A percentile compares a stretch with the other conserved stretches of the same genome.
Evolutionary conservation across 2,113 vertebrate species (phyloP).

Genomic region (Todiramphus saurophagus): DNA sequence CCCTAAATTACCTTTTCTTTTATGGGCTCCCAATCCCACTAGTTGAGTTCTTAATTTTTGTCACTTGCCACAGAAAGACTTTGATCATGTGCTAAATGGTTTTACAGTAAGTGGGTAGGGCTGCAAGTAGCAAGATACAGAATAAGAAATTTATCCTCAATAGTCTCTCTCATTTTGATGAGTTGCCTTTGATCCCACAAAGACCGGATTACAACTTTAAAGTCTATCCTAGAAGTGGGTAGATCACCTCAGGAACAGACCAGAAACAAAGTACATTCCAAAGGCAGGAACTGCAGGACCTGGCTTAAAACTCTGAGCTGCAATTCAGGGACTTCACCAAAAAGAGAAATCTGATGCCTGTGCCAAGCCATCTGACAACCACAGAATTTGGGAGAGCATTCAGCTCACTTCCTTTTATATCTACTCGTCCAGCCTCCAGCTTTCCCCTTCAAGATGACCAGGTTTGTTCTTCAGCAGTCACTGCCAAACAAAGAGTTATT

Average conservation of each 20-base stretch:
- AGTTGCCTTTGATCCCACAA: constrained; percentile 2
- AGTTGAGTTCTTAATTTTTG: constrained; percentile 1
- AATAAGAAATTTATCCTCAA: constrained; percentile 6
- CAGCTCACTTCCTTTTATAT: background rate
- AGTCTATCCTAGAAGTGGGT: background rate
- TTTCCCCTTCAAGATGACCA: background rate
- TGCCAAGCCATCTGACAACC: constrained; percentile 24
- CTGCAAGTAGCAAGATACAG: background rate
- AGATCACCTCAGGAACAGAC: background rate
- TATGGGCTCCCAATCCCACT: background rate
- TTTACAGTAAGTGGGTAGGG: constrained; percentile 9
- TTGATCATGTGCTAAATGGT: background rate
- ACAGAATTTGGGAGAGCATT: constrained; percentile 9
- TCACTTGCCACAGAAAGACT: background rate
- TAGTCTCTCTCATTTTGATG: background rate
- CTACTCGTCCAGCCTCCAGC: constrained; percentile 9
- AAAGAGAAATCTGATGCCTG: background rate
- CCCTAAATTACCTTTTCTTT: background rate
- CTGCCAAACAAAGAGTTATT: background rate
- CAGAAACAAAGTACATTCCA: constrained; percentile 51
- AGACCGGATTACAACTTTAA: background rate
- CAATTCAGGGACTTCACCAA: background rate
- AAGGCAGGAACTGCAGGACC: background rate
- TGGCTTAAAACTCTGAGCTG: constrained; percentile 5
- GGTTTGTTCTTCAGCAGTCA: background rate